Evolutionary conservation across 2,888 invertebrate genomes (phyloP), one percentile per base, ranked within the genome.

Genomic region (Arctia plantaginis): DNA sequence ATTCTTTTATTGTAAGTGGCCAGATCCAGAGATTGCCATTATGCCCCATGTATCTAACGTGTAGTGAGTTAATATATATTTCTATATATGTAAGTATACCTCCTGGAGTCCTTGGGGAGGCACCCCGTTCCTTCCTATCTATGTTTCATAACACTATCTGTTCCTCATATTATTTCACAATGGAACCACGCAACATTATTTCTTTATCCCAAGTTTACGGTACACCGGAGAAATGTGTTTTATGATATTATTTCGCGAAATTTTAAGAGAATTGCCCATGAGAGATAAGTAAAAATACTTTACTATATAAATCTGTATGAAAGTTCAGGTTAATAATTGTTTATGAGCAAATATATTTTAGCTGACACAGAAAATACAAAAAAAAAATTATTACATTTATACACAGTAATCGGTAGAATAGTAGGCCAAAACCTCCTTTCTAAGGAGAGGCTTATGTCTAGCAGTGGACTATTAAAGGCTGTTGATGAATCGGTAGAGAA

Each of bases 71-170:
- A 73, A 79, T 2, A 51, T 51, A 51, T 55, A n/a, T 55, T n/a
- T 55, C 10, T 8, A 55, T n/a, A n/a, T 23, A 20, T 7, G 20
- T 51, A 51, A 23, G 51, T 55, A 79, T 72, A 75, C 73, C 69
- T 66, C 81, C 23, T 71, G 81, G 71, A 67, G 73, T 70, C 62
- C 72, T 47, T 47, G 35, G 68, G 69, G 68, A 73, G 13, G n/a
- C 30, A 66, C 55, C 66, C 67, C 10, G 3, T 30, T 23, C 67
- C 71, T 66, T 47, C 66, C 75, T 44, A 75, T 85, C 72, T 77
- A 83, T 81, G 83, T 85, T 84, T 81, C 77, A 85, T 80, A 77
- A 69, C 75, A 71, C 81, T 85, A 83, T 81, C 80, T 74, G 33
- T 73, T 70, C 69, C 77, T 74, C 75, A 82, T 82, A 81, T 84